Evolutionary conservation across 2,888 invertebrate species (phyloP), one percentile per base, ranked within the genome.

Genomic region (Dinocampus coccinellae): DNA sequence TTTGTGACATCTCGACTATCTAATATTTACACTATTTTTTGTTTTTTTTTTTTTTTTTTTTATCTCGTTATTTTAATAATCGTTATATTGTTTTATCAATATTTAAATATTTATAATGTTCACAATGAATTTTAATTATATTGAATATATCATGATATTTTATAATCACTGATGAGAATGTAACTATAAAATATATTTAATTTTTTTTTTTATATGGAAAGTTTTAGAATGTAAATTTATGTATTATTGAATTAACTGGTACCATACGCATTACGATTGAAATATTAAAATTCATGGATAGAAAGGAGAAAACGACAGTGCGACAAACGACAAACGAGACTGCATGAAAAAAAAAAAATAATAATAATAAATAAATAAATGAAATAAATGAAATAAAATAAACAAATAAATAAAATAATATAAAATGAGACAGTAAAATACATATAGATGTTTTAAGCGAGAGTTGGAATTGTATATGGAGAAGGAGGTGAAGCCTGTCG

Each of bases 211-310:
- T 47, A 1, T 9, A 47, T 16, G 16, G 3, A 16, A 7, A 47
- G 16, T n/a, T n/a, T n/a, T 47, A 20, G 1, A 47, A 47, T 47
- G n/a, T 47, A 7, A 47, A 47, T 47, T 16, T 7, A n/a, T 7
- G 6, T 16, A n/a, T 47, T 20, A 1, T n/a, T 7, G 7, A 16
- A 47, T 47, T 47, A 47, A 47, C 16, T 16, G 4, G 16, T 16
- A 7, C 6, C 2, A 7, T 7, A 47, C 16, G 16, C 4, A 47
- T 47, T 20, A 47, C 7, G 47, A 47, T 47, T 47, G n/a, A n/a
- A 47, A 47, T 47, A 47, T 47, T 77, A 75, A 79, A 79, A 78
- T 79, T 79, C 24, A 66, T 66, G 39, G 57, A n/a, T 67, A 73
- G 79, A 77, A 79, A 75, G 74, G 71, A 71, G 73, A 69, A 60